phyloP scores from a whole-genome alignment of 1,140 invertebrate species.

The Planococcus citri region DNA sequence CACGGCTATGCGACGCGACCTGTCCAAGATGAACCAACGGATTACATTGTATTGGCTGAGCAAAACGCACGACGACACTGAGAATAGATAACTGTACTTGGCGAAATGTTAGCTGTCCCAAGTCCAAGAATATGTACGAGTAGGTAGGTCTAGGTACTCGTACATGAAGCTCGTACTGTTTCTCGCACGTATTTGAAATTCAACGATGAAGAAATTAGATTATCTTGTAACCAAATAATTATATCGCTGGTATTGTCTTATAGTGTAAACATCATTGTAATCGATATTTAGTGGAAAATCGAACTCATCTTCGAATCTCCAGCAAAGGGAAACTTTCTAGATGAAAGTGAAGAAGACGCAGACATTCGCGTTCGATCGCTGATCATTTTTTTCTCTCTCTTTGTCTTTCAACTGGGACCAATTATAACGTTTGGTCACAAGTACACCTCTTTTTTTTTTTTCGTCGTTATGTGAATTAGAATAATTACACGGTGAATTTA shows the following conservation, averaged over 20 bases:
- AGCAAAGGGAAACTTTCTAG: constrained; percentile 6
- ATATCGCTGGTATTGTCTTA: neutral
- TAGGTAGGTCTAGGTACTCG: too few species aligned
- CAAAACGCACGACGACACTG: neutral
- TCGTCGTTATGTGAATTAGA: too few species aligned
- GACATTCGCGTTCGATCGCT: too few species aligned
- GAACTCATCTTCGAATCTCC: neutral
- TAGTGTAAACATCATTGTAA: neutral
- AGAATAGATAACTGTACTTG: neutral
- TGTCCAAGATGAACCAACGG: neutral
- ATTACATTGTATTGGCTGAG: neutral
- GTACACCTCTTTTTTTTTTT: too few species aligned
- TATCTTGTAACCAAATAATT: neutral
- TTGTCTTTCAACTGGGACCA: too few species aligned
- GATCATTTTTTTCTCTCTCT: too few species aligned
- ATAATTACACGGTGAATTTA: too few species aligned
- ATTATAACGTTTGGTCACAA: too few species aligned
- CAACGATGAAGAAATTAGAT: neutral
- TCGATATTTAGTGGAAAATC: neutral
- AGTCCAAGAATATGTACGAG: neutral
- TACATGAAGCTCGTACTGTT: too few species aligned
- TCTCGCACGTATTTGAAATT: neutral
- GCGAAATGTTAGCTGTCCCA: neutral
- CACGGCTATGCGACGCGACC: neutral
- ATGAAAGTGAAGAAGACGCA: neutral